Percentiles rank a stretch among this genome's conserved stretches.
Conservation (phyloP, 2,113 vertebrate genomes). For the Ceuthmochares aereus region DNA sequence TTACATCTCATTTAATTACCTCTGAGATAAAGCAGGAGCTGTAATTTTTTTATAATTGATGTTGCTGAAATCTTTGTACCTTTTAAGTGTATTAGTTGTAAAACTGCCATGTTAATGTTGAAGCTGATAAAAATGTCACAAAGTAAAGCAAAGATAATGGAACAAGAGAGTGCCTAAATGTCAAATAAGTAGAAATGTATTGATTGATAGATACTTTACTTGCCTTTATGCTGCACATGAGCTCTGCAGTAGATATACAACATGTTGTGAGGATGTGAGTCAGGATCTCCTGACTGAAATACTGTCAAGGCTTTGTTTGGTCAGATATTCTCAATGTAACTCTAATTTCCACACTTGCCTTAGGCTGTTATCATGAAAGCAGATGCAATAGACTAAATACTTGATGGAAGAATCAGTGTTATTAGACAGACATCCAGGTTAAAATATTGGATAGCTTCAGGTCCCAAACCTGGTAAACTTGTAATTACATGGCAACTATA, state of each 20-base stretch:
- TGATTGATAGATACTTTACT: constrained; percentile 34
- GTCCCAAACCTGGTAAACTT: neutral
- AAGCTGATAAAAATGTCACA: constrained; percentile 69
- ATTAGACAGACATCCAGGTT: neutral
- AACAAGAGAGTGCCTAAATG: constrained; percentile 63
- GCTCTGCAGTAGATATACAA: neutral
- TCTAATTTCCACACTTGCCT: constrained; percentile 1
- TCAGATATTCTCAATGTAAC: constrained; percentile 18
- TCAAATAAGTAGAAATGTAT: constrained; percentile 48
- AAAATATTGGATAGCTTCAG: neutral
- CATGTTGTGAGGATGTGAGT: neutral
- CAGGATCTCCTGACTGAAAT: neutral
- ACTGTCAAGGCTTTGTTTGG: constrained; percentile 11
- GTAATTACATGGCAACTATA: neutral
- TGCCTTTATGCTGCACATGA: constrained; percentile 14
- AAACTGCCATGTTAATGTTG: constrained; percentile 53
- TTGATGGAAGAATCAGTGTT: neutral
- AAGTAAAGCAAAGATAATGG: constrained; percentile 62
- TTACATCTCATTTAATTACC: constrained; percentile 62
- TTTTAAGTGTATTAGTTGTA: constrained; percentile 70
- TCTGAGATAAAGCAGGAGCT: constrained; percentile 61
- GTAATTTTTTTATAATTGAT: constrained; percentile 70
- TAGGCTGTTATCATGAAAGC: neutral
- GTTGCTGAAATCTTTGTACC: constrained; percentile 56
- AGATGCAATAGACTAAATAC: neutral